These are phyloP conservation scores for Sinocyclocheilus grahami DNA, from an alignment of 2,113 vertebrate genomes.

Conservation along the genomic window DNA sequence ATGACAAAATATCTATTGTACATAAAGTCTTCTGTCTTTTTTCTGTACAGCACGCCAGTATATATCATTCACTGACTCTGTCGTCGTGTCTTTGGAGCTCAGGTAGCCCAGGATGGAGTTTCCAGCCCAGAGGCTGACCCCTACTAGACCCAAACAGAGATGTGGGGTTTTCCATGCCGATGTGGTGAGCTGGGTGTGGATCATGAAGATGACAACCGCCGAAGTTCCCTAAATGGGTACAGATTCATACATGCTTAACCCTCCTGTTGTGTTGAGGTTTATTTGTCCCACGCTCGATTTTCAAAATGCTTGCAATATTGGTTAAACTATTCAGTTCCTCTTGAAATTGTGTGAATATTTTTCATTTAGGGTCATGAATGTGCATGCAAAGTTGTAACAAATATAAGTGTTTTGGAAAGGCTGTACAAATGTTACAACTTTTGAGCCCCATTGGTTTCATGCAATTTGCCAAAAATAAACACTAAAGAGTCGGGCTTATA, in stretches of 20 bases:
- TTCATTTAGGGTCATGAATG: not conserved
- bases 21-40: not conserved
- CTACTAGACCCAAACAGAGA: slow-evolving; percentile 31
- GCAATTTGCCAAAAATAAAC: too few relatives aligned
- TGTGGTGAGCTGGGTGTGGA: slow-evolving; percentile 40
- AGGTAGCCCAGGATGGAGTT: slow-evolving; percentile 55
- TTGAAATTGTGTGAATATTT: not conserved
- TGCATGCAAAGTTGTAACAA: too few relatives aligned
- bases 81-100: slow-evolving; percentile 3
- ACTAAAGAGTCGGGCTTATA: too few relatives aligned
- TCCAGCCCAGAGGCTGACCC: slow-evolving; percentile 46
- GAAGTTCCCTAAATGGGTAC: slow-evolving; percentile 29
- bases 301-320: not conserved
- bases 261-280: not conserved
- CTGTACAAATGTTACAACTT: not conserved
- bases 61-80: slow-evolving; percentile 11
- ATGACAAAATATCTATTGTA: slow-evolving; percentile 1
- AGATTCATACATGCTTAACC: not conserved
- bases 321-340: not conserved
- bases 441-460: not conserved
- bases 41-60: slow-evolving; percentile 6
- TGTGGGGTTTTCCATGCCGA: slow-evolving; percentile 22
- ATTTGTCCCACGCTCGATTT: not conserved
- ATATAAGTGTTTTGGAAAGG: too few relatives aligned
- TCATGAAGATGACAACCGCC: slow-evolving; percentile 38